Conservation (phyloP, 2,888 invertebrate species). For the Melanostoma scalare region DNA sequence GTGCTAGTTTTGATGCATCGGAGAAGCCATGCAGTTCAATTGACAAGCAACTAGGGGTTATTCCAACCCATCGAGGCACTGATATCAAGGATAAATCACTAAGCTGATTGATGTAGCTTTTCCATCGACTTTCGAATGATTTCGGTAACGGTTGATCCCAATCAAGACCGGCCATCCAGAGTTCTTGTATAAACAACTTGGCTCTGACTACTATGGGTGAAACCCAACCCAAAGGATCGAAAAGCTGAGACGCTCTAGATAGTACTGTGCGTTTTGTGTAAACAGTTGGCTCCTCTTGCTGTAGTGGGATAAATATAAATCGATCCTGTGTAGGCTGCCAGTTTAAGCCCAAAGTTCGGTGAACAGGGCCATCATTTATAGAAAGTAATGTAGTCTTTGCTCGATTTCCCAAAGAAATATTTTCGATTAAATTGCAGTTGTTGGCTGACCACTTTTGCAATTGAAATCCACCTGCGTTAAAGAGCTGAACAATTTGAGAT, state of each 20-base stretch:
- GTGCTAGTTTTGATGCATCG: conserved; percentile 32
- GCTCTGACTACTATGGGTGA: conserved; percentile 28
- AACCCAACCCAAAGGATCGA: conserved; percentile 42
- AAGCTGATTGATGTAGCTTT: conserved; percentile 26
- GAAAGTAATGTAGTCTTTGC: conserved; percentile 1
- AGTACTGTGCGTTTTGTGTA: conserved; percentile 22
- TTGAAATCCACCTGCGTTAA: too few species aligned
- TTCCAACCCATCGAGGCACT: conserved; percentile 46
- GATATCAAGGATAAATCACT: conserved; percentile 15
- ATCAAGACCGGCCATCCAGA: conserved; percentile 22
- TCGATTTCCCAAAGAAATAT: neutral
- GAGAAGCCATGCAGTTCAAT: conserved; percentile 29
- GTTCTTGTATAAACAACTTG: conserved; percentile 33
- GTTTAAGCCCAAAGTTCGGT: conserved; percentile 19
- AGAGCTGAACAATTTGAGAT: conserved; percentile 3
- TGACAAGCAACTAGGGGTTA: conserved; percentile 1
- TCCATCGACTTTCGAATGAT: conserved; percentile 14
- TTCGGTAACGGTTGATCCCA: conserved; percentile 35
- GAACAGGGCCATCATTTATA: conserved; percentile 25
- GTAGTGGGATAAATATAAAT: conserved; percentile 31
- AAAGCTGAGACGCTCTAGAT: conserved; percentile 29
- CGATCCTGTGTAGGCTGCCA: conserved; percentile 39
- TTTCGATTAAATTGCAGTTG: too few species aligned
- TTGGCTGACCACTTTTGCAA: too few species aligned
- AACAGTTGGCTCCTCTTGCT: neutral